Conservation (phyloP, 1,140 invertebrate species). For the Scaptomyza graminum region DNA sequence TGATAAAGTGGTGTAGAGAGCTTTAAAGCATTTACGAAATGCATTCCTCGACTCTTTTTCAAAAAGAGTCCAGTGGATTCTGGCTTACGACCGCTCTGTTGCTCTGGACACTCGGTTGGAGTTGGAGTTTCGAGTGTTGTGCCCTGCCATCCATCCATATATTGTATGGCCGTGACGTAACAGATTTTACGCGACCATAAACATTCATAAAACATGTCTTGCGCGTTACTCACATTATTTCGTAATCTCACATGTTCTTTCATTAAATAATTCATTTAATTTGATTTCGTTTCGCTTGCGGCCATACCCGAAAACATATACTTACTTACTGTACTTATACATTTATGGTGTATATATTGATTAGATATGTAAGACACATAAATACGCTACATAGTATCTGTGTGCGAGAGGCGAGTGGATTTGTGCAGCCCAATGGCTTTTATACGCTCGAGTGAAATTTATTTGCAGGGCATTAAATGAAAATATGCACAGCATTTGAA, state of each 20-base stretch:
- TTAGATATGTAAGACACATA: conserved; percentile 31
- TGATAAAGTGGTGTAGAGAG: neutral
- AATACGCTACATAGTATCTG: conserved; percentile 22
- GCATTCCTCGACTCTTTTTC: conserved; percentile 26
- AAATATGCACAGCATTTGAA: conserved; percentile 20
- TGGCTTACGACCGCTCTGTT: neutral
- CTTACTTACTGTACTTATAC: neutral
- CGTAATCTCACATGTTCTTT: conserved; percentile 73
- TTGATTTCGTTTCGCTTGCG: conserved; percentile 56
- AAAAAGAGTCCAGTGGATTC: conserved; percentile 1
- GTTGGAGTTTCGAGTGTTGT: neutral
- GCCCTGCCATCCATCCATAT: conserved; percentile 24
- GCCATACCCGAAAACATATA: neutral
- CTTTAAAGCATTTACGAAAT: conserved; percentile 51
- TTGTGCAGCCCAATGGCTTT: conserved; percentile 57
- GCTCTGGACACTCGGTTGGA: neutral
- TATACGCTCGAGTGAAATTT: conserved; percentile 62
- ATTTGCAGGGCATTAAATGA: conserved; percentile 57
- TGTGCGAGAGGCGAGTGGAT: neutral
- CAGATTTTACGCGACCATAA: conserved; percentile 78
- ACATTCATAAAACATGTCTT: conserved; percentile 78
- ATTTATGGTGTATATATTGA: conserved; percentile 17
- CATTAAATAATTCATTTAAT: conserved; percentile 82
- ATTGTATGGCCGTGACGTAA: conserved; percentile 62
- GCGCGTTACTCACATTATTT: conserved; percentile 75